phyloP scores from a whole-genome alignment of 2,113 vertebrate genomes.

The Psilopsiagon aurifrons region DNA sequence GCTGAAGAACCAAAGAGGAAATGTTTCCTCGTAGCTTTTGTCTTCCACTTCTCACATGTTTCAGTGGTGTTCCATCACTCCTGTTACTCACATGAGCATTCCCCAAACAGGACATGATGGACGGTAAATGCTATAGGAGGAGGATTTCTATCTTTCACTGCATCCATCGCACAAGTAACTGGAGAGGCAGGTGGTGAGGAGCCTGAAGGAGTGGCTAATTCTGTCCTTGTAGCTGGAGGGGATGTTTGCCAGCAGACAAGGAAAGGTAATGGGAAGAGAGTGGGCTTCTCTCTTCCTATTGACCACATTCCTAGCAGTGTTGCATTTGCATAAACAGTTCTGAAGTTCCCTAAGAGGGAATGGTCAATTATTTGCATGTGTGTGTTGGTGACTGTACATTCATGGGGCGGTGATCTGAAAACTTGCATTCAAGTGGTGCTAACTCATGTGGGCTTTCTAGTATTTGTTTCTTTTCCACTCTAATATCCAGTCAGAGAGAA shows the following conservation, averaged over 20 bases:
- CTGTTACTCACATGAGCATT: not conserved
- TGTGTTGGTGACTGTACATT: not conserved
- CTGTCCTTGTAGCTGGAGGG: not conserved
- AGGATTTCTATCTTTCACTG: not conserved
- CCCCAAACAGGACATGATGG: not conserved
- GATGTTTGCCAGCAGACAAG: not conserved
- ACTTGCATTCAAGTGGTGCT: not conserved
- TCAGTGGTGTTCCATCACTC: not conserved
- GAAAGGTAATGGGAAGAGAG: not conserved
- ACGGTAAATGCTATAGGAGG: not conserved
- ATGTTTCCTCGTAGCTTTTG: not conserved
- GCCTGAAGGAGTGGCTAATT: not conserved
- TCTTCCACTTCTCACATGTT: not conserved
- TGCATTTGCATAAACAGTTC: not conserved
- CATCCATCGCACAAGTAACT: not conserved
- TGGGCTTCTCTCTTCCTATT: not conserved
- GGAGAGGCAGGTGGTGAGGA: not conserved
- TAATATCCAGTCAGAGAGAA: too few species aligned
- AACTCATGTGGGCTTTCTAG: not conserved
- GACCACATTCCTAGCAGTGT: not conserved
- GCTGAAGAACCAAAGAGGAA: not conserved
- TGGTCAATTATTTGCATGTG: accelerated
- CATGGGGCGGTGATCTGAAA: not conserved
- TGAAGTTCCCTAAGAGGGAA: not conserved
- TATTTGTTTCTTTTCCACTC: not conserved